phyloP scores from a whole-genome alignment of 2,113 vertebrate species.

The Speoplatyrhinus poulsoni region DNA sequence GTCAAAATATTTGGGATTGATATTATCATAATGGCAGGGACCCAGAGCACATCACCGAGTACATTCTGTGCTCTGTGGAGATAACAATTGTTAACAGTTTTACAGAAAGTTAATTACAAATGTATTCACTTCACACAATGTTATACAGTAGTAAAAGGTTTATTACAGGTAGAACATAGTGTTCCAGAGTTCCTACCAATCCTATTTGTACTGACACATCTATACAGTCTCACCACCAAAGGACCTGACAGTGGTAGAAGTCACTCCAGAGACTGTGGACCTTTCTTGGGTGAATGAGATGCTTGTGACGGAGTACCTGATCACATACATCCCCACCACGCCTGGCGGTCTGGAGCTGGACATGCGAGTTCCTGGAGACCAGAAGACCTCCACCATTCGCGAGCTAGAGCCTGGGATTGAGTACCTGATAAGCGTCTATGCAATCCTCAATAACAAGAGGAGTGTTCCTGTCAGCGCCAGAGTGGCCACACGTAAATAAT shows the following conservation, averaged over 20 bases:
- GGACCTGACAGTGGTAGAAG: slow-evolving; percentile 85
- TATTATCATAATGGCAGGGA: no score
- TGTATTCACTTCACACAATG: no score
- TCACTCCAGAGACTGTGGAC: slow-evolving; percentile 90
- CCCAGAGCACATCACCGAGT: no score
- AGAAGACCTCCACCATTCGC: slow-evolving; percentile 82
- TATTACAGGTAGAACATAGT: no score
- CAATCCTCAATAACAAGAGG: slow-evolving; percentile 90
- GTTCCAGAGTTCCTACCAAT: background rate
- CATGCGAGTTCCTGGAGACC: slow-evolving; percentile 87
- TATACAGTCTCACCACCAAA: slow-evolving; percentile 88
- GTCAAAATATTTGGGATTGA: no score
- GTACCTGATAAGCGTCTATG: slow-evolving; percentile 94
- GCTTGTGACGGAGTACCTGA: slow-evolving; percentile 85
- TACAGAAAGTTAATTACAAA: no score
- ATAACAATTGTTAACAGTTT: no score
- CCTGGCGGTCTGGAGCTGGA: slow-evolving; percentile 88
- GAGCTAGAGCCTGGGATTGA: slow-evolving; percentile 95
- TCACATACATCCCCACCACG: slow-evolving; percentile 87
- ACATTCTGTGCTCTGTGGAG: no score
- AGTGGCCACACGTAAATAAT: slow-evolving; percentile 87
- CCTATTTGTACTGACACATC: background rate
- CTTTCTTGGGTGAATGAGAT: slow-evolving; percentile 94
- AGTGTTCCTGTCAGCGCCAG: slow-evolving; percentile 94
- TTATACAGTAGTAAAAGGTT: no score